These are phyloP conservation scores for Propithecus deckenii DNA, from an alignment of 2,797 vertebrate species.

Conservation along the genomic window DNA sequence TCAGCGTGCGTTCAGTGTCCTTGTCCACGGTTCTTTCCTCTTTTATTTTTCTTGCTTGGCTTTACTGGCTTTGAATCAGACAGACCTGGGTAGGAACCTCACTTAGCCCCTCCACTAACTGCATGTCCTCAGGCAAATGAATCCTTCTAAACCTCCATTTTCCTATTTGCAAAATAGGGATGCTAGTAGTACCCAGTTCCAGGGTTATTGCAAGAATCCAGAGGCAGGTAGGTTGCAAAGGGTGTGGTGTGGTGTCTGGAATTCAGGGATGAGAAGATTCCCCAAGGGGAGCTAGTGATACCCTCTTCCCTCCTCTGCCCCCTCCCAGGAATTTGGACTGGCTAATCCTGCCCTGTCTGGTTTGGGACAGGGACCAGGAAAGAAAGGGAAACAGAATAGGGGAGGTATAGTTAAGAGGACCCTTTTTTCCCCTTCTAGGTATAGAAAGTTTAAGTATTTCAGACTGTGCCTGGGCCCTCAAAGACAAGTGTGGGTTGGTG, in stretches of 20 bases:
- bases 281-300: neutral
- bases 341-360: neutral
- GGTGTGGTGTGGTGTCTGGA: neutral
- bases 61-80: neutral
- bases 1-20: fast-evolving
- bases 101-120: neutral
- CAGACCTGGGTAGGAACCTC: neutral
- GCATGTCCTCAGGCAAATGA: neutral
- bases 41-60: neutral
- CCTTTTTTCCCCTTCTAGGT: neutral
- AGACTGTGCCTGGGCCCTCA: neutral
- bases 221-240: neutral
- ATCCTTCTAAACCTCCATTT: neutral
- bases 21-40: fast-evolving
- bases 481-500: neutral
- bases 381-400: neutral
- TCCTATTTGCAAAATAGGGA: neutral
- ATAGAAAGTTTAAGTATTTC: neutral
- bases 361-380: neutral
- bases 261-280: neutral
- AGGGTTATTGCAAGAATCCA: neutral
- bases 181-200: neutral
- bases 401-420: neutral
- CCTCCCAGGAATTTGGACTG: neutral
- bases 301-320: fast-evolving